Percentiles rank a stretch among this genome's conserved stretches.
Evolutionary conservation across 2,113 vertebrate species (phyloP).

Genomic region (Entelurus aequoreus): DNA sequence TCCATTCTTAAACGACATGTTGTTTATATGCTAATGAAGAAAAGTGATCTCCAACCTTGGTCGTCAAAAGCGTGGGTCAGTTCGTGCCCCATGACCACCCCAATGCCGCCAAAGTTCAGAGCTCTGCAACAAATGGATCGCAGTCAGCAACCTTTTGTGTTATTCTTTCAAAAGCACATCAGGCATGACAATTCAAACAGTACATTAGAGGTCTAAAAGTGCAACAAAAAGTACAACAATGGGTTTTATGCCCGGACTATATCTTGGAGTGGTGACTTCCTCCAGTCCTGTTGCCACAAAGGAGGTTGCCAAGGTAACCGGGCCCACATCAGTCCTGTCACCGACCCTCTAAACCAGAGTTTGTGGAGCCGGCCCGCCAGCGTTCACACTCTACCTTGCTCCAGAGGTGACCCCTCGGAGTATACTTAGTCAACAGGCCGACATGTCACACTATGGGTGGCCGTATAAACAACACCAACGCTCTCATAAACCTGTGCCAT

Average conservation of each 20-base stretch:
- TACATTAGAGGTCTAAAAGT: neutral
- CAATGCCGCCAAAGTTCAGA: slow-evolving; percentile 92
- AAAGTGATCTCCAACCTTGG: slow-evolving; percentile 73
- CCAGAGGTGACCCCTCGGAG: no score
- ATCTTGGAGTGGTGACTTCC: neutral
- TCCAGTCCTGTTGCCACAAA: neutral
- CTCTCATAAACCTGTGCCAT: no score
- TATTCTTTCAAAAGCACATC: neutral
- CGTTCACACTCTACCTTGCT: no score
- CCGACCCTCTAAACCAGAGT: no score
- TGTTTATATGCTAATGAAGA: neutral
- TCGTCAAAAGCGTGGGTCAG: slow-evolving; percentile 95
- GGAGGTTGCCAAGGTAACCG: neutral
- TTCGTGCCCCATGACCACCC: slow-evolving; percentile 93
- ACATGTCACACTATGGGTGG: no score
- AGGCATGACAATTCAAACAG: no score
- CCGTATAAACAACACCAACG: no score
- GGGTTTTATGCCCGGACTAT: neutral
- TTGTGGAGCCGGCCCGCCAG: no score
- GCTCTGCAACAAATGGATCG: slow-evolving; percentile 67
- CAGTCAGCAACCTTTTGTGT: neutral
- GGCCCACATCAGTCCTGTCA: neutral
- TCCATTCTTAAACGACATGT: neutral
- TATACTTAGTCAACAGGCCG: no score
- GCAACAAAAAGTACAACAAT: neutral